These are phyloP conservation scores for Electrophaes corylata DNA, from an alignment of 2,888 invertebrate species.

Conservation along the genomic window DNA sequence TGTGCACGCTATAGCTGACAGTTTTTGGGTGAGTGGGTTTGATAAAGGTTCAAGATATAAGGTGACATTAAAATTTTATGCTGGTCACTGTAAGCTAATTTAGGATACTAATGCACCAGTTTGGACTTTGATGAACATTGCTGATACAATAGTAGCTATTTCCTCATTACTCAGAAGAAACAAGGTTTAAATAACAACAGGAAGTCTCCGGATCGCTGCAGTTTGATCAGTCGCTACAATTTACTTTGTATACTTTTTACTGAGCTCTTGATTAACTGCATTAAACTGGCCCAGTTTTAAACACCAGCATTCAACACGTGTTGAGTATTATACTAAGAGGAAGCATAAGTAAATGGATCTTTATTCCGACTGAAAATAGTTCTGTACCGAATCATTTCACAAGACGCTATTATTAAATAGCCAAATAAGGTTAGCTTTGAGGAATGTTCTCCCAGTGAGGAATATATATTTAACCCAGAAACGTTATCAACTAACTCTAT, in stretches of 20 bases:
- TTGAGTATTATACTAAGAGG: constrained; percentile 46
- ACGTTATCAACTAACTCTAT: constrained; percentile 9
- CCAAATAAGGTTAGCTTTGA: not conserved
- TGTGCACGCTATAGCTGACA: constrained; percentile 34
- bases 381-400: constrained; percentile 25
- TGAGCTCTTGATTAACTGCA: constrained; percentile 66
- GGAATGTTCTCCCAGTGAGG: not conserved
- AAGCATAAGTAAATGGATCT: constrained; percentile 37
- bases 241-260: constrained; percentile 66
- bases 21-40: constrained; percentile 31
- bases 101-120: constrained; percentile 1
- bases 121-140: constrained; percentile 1
- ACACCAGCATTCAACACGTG: constrained; percentile 63
- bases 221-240: constrained; percentile 35
- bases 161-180: constrained; percentile 25
- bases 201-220: constrained; percentile 31
- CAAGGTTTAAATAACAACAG: constrained; percentile 34
- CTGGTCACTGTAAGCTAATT: constrained; percentile 5
- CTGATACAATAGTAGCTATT: not conserved
- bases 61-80: constrained; percentile 23
- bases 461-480: constrained; percentile 11
- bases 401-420: not conserved
- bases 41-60: constrained; percentile 29
- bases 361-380: constrained; percentile 39
- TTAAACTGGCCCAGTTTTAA: constrained; percentile 65